Evolutionary conservation across 30 jellyfish, hydroid and myxozoan genomes (phyloP).

Genomic region (Nemopilema nomurai): DNA sequence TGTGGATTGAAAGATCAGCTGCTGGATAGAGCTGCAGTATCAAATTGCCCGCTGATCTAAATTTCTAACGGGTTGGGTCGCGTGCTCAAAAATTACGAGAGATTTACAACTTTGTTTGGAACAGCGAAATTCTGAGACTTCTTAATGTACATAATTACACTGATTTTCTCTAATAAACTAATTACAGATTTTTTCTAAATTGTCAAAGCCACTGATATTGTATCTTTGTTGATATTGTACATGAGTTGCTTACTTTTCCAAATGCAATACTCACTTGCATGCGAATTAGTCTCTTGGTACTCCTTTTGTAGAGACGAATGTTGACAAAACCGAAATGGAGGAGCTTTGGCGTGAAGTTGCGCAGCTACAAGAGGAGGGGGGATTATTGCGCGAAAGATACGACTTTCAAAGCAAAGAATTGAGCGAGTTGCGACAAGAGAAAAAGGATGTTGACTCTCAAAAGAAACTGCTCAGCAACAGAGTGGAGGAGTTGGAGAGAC

Average conservation of each 20-base stretch:
- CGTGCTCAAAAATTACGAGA: too few relatives aligned
- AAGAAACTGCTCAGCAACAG: slow-evolving; percentile 3
- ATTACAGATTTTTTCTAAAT: too few relatives aligned
- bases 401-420: slow-evolving; percentile 49
- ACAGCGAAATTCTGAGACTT: too few relatives aligned
- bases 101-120: too few relatives aligned
- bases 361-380: slow-evolving; percentile 60
- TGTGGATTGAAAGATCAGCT: too few relatives aligned
- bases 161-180: too few relatives aligned
- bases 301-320: slow-evolving; percentile 20
- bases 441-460: slow-evolving; percentile 23
- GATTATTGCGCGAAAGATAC: slow-evolving; percentile 48
- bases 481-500: slow-evolving; percentile 32
- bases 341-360: slow-evolving; percentile 51
- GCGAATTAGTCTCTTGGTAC: not conserved
- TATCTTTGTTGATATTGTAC: too few relatives aligned
- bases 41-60: too few relatives aligned
- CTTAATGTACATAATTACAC: too few relatives aligned
- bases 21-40: too few relatives aligned
- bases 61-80: too few relatives aligned
- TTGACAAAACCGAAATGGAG: slow-evolving; percentile 18
- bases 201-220: too few relatives aligned
- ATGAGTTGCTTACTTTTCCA: not conserved
- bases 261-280: not conserved
- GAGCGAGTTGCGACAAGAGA: slow-evolving; percentile 44